Evolutionary conservation across 2,888 invertebrate species (phyloP), one percentile per base, ranked within the genome.

Genomic region (Diploptera punctata): DNA sequence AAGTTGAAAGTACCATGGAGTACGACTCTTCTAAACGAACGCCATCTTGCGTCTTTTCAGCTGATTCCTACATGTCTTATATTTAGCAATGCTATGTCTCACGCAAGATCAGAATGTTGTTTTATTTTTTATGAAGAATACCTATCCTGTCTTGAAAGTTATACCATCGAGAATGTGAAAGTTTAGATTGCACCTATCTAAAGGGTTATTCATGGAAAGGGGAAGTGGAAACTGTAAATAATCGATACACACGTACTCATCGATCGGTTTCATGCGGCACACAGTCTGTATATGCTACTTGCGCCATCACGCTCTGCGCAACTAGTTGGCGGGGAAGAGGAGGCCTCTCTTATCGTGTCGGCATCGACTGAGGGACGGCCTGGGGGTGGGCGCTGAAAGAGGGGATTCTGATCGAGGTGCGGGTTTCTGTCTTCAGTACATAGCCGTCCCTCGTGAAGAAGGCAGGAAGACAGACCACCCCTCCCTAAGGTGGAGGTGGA

Each of bases 401-500:
- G 26, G 2, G 31, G 24, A n/a, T 29, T 57, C 31, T 29, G 57
- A 29, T 29, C 21, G 52, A 52, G 52, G 52, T 52, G 52, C 24
- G 16, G 19, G 24, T n/a, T 16, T 54, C 54, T 24, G 57, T 29
- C 26, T 49, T 31, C 71, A 68, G 74, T 73, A 70, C 68, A 54
- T 31, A 38, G 38, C 67, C 71, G 71, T 72, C 71, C 65, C 57
- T 57, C 57, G 57, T 29, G 57, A 57, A 57, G 57, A 57, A 57
- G 9, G 4, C 29, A 29, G 57, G 29, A 57, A 31, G 57, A 26
- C 2, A 57, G 57, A 7, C n/a, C 29, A 57, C n/a, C 57, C 57
- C 57, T 31, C 57, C 57, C 26, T 9, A 57, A n/a, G 26, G 18
- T 29, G 57, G 57, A 29, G 31, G 57, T 57, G 57, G 57, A 57